Conservation (phyloP, 2,797 vertebrate species). For the Sphaeramia orbicularis region DNA sequence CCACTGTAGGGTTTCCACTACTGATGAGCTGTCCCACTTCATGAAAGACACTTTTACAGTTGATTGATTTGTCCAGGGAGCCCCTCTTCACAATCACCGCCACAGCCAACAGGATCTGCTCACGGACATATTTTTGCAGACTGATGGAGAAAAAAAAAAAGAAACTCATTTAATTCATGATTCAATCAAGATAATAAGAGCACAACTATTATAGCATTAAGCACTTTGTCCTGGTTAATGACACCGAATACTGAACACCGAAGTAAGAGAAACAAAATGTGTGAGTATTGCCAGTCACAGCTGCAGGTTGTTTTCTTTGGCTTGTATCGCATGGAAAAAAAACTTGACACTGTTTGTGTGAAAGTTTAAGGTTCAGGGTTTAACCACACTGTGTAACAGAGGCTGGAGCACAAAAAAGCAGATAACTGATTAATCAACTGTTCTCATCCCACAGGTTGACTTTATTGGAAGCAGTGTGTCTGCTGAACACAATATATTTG, state of each 20-base stretch:
- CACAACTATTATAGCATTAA: neutral
- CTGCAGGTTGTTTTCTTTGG: conserved; percentile 32
- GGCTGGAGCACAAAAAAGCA: too few species aligned
- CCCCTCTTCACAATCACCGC: conserved; percentile 98
- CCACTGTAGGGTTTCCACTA: conserved; percentile 96
- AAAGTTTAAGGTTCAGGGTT: neutral
- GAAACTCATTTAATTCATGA: neutral
- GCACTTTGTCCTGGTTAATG: too few species aligned
- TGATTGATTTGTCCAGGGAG: conserved; percentile 96
- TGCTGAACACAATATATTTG: too few species aligned
- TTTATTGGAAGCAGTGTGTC: too few species aligned
- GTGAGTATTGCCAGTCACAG: conserved; percentile 17
- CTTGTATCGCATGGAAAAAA: neutral
- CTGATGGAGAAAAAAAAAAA: conserved; percentile 75
- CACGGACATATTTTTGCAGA: conserved; percentile 97
- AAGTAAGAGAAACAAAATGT: conserved; percentile 6
- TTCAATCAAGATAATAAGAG: neutral
- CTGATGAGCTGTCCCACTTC: conserved; percentile 98
- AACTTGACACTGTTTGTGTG: neutral
- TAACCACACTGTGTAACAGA: neutral
- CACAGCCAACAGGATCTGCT: conserved; percentile 98
- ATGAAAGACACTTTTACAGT: conserved; percentile 97
- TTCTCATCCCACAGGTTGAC: too few species aligned
- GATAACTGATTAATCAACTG: too few species aligned
- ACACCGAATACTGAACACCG: too few species aligned